Percentiles rank a stretch among this genome's conserved stretches.
Conservation (phyloP, 2,797 vertebrate genomes). For the Sarcophilus harrisii region DNA sequence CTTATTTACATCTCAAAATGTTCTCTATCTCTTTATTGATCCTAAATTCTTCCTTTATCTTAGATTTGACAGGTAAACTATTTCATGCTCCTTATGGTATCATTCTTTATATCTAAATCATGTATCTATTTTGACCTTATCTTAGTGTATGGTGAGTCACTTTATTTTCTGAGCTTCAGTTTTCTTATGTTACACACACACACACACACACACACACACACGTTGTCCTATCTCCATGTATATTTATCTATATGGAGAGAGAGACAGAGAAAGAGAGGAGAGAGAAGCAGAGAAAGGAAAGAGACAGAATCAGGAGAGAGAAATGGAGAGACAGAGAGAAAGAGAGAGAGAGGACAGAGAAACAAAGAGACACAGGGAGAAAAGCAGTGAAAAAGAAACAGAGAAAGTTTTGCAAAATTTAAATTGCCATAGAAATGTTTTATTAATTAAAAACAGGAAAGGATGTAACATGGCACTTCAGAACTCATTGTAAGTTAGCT, state of each 20-base stretch:
- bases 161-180: background rate
- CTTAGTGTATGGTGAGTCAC: background rate
- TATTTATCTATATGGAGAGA: background rate
- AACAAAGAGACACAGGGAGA: background rate
- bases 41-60: background rate
- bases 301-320: background rate
- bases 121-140: background rate
- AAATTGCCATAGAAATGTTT: background rate
- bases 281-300: background rate
- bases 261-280: background rate
- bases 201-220: background rate
- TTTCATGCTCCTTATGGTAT: background rate
- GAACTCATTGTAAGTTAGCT: background rate
- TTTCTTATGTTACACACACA: background rate
- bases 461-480: background rate
- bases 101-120: background rate
- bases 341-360: background rate
- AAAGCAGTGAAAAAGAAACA: background rate
- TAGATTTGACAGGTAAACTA: background rate
- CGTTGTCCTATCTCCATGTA: background rate
- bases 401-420: background rate
- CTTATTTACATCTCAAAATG: background rate
- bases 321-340: background rate
- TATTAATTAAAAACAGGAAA: background rate
- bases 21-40: background rate